Base-by-base conservation (phyloP, 2,888 invertebrate species). In the Galeopsomyia nigrocyanea region DNA sequence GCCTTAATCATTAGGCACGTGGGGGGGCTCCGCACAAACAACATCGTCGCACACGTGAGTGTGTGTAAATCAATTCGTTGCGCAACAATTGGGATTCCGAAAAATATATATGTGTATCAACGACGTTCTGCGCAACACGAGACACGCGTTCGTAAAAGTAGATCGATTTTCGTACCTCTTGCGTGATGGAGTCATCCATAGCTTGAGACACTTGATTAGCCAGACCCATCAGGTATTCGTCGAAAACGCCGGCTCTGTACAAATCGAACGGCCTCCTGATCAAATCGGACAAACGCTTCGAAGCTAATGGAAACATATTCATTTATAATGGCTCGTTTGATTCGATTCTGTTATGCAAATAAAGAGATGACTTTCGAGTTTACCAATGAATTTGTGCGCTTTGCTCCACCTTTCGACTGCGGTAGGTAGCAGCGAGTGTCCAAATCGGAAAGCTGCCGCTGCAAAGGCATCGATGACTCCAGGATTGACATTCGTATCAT, bases 191-290 rank as follows among this genome's bases (percentile, higher is more conserved):
- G 85, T 96, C 96, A 84, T 97, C 97, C 95, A 96, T 96, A 82
- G 96, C 95, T 87, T 96, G 96, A 1, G 96, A 95, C 22, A 96
- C 95, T 88, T 97, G 96, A 86, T 96, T 96, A 92, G 95, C 94
- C 76, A 96, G 88, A 50, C 96, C 96, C 94, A 96, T 95, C 49
- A 96, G 91, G 84, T 96, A 97, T 87, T 96, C 95, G 83, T 97
- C 96, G 46, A 96, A 88, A 3, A 96, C 94, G 68, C 96, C 96
- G 19, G 96, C 95, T 82, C 96, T 90, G 87, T 96, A 97, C 77
- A 97, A 88, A 86, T 96, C 96, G 84, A 93, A 96, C 0, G 97
- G 97, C 81, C 95, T 91, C 79, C 96, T 91, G 82, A 96, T 95
- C 70, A 96, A 89, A 83, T 96, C 95, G 0, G 96, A 95, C 62